Conservation (phyloP, 1,140 invertebrate genomes). For the Liolophura sinensis region DNA sequence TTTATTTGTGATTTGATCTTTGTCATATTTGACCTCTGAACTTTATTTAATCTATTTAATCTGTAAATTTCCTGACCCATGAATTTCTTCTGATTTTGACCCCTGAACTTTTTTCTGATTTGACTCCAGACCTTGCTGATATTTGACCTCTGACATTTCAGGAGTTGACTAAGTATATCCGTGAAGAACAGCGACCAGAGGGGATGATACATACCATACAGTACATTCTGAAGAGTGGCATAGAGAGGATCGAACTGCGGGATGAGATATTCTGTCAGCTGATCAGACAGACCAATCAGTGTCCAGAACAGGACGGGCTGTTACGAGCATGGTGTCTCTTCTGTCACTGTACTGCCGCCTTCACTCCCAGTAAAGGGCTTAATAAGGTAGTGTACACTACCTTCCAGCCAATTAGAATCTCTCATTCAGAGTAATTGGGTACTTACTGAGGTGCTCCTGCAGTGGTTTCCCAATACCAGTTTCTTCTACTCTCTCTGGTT, state of each 20-base stretch:
- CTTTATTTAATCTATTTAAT: no score
- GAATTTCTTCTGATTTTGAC: no score
- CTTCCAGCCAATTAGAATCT: neutral
- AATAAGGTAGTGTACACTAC: conserved; percentile 65
- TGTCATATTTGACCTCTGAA: no score
- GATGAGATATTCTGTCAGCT: conserved; percentile 98
- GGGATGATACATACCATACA: conserved; percentile 94
- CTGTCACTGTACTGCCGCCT: conserved; percentile 86
- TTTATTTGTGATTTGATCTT: no score
- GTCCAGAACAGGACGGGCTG: conserved; percentile 77
- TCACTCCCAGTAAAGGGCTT: conserved; percentile 87
- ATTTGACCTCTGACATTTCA: conserved; percentile 65
- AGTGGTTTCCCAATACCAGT: no score
- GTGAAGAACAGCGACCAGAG: conserved; percentile 87
- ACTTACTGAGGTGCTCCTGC: no score
- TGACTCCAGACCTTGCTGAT: neutral
- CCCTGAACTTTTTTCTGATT: no score
- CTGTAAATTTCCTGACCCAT: no score
- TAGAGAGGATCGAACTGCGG: conserved; percentile 89
- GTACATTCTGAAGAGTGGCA: conserved; percentile 92
- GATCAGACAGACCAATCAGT: conserved; percentile 98
- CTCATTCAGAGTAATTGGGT: no score
- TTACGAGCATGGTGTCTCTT: conserved; percentile 82
- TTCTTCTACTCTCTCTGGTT: no score
- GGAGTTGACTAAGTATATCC: conserved; percentile 92